phyloP scores from a whole-genome alignment of 1,140 invertebrate genomes.

The Druon quercuslanigerum region DNA sequence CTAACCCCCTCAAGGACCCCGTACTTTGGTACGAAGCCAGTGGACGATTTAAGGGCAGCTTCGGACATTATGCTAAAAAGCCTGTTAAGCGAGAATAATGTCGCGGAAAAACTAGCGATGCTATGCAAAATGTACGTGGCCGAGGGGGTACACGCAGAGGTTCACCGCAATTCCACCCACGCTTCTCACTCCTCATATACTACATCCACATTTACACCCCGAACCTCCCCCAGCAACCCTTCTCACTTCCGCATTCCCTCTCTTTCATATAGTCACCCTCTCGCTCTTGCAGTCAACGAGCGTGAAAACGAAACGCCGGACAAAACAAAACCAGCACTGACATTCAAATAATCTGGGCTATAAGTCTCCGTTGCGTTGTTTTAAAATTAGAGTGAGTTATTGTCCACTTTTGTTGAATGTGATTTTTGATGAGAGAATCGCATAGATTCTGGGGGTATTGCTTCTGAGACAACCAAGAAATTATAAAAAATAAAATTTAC shows the following conservation, averaged over 20 bases:
- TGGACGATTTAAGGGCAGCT: background rate
- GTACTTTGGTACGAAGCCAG: background rate
- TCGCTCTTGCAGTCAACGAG: slow-evolving; percentile 55
- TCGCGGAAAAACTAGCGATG: slow-evolving; percentile 59
- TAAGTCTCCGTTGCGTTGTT: background rate
- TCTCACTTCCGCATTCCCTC: slow-evolving; percentile 50
- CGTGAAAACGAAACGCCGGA: slow-evolving; percentile 57
- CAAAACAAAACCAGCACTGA: slow-evolving; percentile 21
- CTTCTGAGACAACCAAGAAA: too few species aligned
- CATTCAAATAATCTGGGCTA: slow-evolving; percentile 23
- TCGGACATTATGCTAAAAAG: slow-evolving; percentile 40
- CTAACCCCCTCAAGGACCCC: background rate
- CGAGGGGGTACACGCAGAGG: slow-evolving; percentile 60
- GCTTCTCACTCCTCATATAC: slow-evolving; percentile 46
- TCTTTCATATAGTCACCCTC: slow-evolving; percentile 38
- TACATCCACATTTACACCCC: slow-evolving; percentile 33
- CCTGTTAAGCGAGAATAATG: slow-evolving; percentile 53
- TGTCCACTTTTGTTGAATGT: background rate
- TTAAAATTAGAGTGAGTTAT: background rate
- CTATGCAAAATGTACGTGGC: slow-evolving; percentile 56
- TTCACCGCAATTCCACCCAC: slow-evolving; percentile 67
- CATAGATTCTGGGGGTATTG: too few species aligned
- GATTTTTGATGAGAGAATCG: background rate
- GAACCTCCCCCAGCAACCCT: slow-evolving; percentile 35
- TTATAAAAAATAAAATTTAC: too few species aligned